phyloP scores from a whole-genome alignment of 1,140 invertebrate species.

The Vanessa atalanta region DNA sequence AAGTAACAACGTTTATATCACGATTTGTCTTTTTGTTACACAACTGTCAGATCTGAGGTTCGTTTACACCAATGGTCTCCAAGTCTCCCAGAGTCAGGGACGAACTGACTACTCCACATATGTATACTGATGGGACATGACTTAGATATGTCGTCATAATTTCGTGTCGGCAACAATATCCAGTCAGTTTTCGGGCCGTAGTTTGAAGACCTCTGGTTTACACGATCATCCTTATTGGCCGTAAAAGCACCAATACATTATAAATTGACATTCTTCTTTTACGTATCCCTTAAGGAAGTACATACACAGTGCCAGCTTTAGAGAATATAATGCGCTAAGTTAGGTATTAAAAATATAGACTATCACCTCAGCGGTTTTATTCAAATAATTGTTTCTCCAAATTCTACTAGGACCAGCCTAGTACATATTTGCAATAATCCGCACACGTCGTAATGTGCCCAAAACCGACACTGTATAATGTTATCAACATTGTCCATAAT shows the following conservation, averaged over 20 bases:
- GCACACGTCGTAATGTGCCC: neutral
- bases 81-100: too few species aligned
- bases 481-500: neutral
- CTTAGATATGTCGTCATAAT: too few species aligned
- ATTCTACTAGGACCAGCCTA: neutral
- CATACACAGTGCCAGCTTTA: neutral
- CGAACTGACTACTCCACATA: too few species aligned
- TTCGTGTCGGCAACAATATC: too few species aligned
- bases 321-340: neutral
- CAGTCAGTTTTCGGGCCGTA: too few species aligned
- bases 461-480: neutral
- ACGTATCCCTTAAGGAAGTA: neutral
- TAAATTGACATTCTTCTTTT: neutral
- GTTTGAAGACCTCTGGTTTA: neutral
- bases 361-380: too few species aligned
- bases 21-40: conserved; percentile 74
- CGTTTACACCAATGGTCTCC: neutral
- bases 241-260: neutral
- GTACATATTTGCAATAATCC: neutral
- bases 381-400: neutral
- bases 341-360: neutral
- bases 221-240: neutral
- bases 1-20: conserved; percentile 73
- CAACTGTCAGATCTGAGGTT: conserved; percentile 63
- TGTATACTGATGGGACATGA: too few species aligned